phyloP scores from a whole-genome alignment of 1,140 invertebrate genomes.

The Trachymyrmex septentrionalis region DNA sequence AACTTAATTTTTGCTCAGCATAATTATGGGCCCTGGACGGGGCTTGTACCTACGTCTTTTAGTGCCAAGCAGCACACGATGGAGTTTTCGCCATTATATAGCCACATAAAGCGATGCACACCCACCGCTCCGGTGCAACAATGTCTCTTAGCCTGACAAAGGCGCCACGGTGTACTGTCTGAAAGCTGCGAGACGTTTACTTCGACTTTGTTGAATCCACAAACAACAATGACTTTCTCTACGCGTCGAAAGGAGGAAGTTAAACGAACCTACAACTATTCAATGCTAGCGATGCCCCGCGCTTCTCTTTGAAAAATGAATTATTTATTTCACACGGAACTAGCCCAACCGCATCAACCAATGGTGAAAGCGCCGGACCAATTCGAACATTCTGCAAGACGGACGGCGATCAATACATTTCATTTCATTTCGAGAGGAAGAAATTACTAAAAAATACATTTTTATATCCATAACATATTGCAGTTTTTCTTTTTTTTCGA shows the following conservation, averaged over 20 bases:
- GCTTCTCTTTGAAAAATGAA: slow-evolving; percentile 67
- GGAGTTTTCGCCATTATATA: slow-evolving; percentile 54
- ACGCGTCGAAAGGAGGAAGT: slow-evolving; percentile 76
- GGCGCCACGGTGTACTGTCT: slow-evolving; percentile 57
- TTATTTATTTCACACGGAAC: slow-evolving; percentile 73
- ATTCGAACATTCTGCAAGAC: not conserved
- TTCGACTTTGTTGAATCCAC: slow-evolving; percentile 74
- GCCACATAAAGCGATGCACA: slow-evolving; percentile 69
- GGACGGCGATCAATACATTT: slow-evolving; percentile 34
- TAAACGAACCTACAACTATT: slow-evolving; percentile 67
- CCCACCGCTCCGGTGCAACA: slow-evolving; percentile 68
- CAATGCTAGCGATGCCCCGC: slow-evolving; percentile 62
- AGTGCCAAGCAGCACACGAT: not conserved
- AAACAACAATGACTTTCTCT: slow-evolving; percentile 77
- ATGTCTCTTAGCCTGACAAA: slow-evolving; percentile 69
- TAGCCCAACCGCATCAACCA: slow-evolving; percentile 9
- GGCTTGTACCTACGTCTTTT: slow-evolving; percentile 15
- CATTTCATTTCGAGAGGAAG: not conserved
- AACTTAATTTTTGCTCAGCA: slow-evolving; percentile 3
- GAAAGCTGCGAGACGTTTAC: slow-evolving; percentile 57
- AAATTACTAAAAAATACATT: not conserved
- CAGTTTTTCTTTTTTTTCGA: not conserved
- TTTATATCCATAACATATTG: not conserved
- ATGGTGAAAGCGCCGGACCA: slow-evolving; percentile 65
- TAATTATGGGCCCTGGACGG: slow-evolving; percentile 35